Conservation (phyloP, 2,797 vertebrate genomes). For the Chelon auratus region DNA sequence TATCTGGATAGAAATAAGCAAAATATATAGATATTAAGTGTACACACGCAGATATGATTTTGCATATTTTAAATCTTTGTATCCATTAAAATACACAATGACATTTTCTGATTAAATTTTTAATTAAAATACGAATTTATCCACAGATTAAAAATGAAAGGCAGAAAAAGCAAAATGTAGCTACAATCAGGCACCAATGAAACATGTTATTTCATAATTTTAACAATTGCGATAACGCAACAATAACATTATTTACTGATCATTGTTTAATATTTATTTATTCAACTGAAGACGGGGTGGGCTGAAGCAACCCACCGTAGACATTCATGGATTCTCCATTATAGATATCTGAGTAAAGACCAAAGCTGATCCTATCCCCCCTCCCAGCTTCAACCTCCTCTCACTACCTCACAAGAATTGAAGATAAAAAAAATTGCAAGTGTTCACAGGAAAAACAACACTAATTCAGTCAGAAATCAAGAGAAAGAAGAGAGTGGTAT, state of each 20-base stretch:
- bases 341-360: conserved; percentile 76
- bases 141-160: conserved; percentile 89
- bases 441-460: conserved; percentile 78
- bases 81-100: conserved; percentile 45
- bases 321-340: conserved; percentile 82
- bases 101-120: conserved; percentile 81
- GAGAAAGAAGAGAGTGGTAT: conserved; percentile 77
- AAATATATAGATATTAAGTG: no score
- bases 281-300: conserved; percentile 77
- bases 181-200: conserved; percentile 90
- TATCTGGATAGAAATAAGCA: not conserved
- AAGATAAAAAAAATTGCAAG: conserved; percentile 59
- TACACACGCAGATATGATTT: not conserved
- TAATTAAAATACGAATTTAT: conserved; percentile 90
- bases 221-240: conserved; percentile 88
- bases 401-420: conserved; percentile 70
- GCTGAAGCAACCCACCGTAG: conserved; percentile 73
- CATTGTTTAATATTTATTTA: conserved; percentile 82
- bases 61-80: not conserved
- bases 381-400: conserved; percentile 40
- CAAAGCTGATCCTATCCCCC: conserved; percentile 61
- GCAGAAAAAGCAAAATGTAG: conserved; percentile 88
- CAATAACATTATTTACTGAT: conserved; percentile 86
- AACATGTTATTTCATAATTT: conserved; percentile 82
- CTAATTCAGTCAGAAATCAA: conserved; percentile 76